phyloP scores from a whole-genome alignment of 2,113 vertebrate species.

The Chamaea fasciata region DNA sequence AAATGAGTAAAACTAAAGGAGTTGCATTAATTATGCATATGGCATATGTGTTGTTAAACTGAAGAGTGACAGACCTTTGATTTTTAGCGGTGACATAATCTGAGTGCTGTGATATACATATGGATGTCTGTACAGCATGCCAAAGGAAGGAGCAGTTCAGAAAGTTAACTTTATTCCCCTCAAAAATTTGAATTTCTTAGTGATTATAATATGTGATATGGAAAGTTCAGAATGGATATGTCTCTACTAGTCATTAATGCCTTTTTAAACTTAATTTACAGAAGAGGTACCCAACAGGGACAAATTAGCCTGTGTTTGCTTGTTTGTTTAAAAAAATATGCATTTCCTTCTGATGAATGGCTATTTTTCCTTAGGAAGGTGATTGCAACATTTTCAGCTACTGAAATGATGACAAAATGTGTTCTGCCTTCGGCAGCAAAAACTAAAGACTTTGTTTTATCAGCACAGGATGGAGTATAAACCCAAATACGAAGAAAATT shows the following conservation, averaged over 20 bases:
- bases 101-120: background rate
- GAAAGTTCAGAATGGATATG: background rate
- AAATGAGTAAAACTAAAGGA: background rate
- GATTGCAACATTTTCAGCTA: background rate
- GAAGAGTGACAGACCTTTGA: constrained; percentile 32
- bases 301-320: background rate
- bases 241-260: background rate
- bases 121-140: background rate
- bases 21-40: background rate
- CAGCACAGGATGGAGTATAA: background rate
- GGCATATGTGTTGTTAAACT: constrained; percentile 7
- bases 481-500: background rate
- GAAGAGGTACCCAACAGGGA: background rate
- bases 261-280: background rate
- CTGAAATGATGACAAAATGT: background rate
- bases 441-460: background rate
- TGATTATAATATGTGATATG: background rate
- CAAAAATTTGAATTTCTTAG: background rate
- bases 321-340: background rate
- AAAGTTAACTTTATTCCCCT: background rate
- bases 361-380: background rate
- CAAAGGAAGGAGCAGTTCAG: constrained; percentile 11
- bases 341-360: background rate
- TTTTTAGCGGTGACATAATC: constrained; percentile 9
- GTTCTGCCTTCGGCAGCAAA: background rate